Conservation (phyloP, 2,888 invertebrate genomes). For the Drosophila siamana region DNA sequence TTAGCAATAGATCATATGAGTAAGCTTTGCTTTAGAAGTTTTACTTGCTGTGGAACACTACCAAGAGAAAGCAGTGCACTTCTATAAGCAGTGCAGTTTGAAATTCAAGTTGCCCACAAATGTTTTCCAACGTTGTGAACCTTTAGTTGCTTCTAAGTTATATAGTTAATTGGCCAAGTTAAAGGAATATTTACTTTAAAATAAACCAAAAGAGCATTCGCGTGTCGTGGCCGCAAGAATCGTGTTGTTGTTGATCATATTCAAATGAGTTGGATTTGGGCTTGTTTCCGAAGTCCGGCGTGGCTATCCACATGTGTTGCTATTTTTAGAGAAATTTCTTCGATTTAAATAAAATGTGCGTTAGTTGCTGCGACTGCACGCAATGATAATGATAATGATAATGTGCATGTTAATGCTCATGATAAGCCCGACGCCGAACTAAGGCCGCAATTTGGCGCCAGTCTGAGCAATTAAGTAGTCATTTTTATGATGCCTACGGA, state of each 20-base stretch:
- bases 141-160: no score
- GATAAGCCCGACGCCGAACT: constrained; percentile 56
- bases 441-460: constrained; percentile 64
- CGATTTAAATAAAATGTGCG: constrained; percentile 70
- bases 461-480: constrained; percentile 69
- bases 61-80: background rate
- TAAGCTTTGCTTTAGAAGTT: no score
- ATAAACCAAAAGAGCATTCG: constrained; percentile 23
- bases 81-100: background rate
- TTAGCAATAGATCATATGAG: no score
- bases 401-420: constrained; percentile 28
- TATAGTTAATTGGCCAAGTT: no score
- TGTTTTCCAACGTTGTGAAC: no score
- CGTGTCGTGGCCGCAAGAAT: background rate
- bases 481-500: constrained; percentile 70
- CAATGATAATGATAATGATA: constrained; percentile 47
- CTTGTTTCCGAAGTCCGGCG: constrained; percentile 40
- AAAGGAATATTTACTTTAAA: no score
- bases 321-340: constrained; percentile 79
- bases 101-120: no score
- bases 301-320: constrained; percentile 38
- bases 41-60: background rate
- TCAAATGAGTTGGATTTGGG: constrained; percentile 31
- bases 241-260: constrained; percentile 10
- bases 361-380: constrained; percentile 40